Evolutionary conservation across 92 coral and sea anemone species (phyloP).

Genomic region (Palythoa heliodiscus): DNA sequence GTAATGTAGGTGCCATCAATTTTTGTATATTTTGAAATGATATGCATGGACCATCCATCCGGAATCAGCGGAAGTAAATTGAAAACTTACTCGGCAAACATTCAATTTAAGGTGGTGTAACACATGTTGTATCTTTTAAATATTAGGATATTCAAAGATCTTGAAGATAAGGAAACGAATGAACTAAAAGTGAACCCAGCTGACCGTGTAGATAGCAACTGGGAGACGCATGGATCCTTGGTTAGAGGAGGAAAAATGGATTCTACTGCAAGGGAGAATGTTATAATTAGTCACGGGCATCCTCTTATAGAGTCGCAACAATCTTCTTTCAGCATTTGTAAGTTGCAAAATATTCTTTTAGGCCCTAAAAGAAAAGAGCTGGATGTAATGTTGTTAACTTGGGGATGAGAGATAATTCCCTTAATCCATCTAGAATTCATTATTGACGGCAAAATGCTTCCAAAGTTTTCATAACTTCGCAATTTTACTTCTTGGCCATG

Average conservation of each 20-base stretch:
- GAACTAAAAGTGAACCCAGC: background rate
- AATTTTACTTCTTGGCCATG: no score
- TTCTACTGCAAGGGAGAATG: no score
- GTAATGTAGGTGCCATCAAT: no score
- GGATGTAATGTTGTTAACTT: background rate
- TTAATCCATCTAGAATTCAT: no score
- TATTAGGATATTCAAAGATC: constrained; percentile 52
- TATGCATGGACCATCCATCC: no score
- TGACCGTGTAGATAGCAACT: background rate
- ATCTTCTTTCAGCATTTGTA: background rate
- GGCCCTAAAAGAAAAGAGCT: no score
- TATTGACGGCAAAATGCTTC: no score
- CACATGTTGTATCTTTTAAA: background rate
- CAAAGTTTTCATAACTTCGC: no score
- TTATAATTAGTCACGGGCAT: background rate
- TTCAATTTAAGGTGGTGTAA: background rate
- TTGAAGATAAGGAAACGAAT: constrained; percentile 26
- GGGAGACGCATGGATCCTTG: background rate
- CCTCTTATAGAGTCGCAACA: background rate
- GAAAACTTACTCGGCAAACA: background rate
- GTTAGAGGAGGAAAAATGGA: background rate
- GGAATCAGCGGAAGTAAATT: background rate
- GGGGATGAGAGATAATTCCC: no score
- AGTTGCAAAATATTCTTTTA: background rate
- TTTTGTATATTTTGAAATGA: no score